Evolutionary conservation across 2,113 vertebrate genomes (phyloP).

Genomic region (Lycaon pictus): DNA sequence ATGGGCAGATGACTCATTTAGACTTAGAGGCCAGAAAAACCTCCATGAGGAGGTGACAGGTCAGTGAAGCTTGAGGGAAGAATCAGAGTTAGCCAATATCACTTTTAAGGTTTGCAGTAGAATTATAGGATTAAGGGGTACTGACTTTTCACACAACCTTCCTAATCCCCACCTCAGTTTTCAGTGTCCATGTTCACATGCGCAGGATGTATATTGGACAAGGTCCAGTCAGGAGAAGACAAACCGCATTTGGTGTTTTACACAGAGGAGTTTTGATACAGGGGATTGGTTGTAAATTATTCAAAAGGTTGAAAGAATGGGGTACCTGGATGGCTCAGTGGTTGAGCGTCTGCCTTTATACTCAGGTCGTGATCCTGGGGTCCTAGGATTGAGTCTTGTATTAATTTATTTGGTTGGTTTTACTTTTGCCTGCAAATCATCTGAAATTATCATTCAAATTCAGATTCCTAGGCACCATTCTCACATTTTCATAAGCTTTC

Average conservation of each 20-base stretch:
- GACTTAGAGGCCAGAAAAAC: neutral
- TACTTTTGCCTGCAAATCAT: neutral
- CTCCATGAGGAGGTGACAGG: neutral
- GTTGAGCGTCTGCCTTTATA: no score
- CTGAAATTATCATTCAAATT: neutral
- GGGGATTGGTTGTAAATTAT: neutral
- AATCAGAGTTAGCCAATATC: neutral
- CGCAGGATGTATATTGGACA: neutral
- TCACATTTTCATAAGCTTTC: neutral
- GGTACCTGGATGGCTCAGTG: no score
- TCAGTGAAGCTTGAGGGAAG: neutral
- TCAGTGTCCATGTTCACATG: neutral
- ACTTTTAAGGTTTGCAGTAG: neutral
- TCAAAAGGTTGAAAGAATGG: neutral
- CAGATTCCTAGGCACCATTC: neutral
- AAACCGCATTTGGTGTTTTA: neutral
- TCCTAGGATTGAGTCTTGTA: no score
- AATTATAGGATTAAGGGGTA: neutral
- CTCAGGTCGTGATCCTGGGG: no score
- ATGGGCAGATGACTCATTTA: neutral
- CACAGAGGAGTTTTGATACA: neutral
- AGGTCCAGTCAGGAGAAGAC: neutral
- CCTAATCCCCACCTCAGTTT: neutral
- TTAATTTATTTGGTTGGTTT: no score
- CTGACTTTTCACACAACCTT: neutral